Evolutionary conservation across 37 sponge, comb jelly and placozoan genomes (phyloP).

Genomic region (Crambe crambe): DNA sequence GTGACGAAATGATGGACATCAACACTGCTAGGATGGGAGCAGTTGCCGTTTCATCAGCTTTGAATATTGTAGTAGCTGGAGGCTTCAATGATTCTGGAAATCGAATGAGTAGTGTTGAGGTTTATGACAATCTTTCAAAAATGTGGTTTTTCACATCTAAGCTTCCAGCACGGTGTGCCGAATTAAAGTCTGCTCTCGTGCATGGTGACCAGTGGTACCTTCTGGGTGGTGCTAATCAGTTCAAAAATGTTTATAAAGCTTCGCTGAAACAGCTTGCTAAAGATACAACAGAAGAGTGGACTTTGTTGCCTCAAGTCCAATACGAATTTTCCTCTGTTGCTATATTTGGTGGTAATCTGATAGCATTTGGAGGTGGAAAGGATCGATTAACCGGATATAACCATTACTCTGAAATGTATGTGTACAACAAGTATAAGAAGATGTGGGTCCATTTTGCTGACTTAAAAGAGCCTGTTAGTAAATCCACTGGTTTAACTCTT

Average conservation of each 20-base stretch:
- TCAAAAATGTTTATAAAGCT: conserved; percentile 1
- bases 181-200: conserved; percentile 11
- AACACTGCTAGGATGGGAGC: conserved; percentile 23
- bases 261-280: not conserved
- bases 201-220: conserved; percentile 24
- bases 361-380: conserved; percentile 2
- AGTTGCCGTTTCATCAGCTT: not conserved
- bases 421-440: not conserved
- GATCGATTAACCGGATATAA: no score
- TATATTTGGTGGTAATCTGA: not conserved
- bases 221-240: conserved; percentile 30
- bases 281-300: not conserved
- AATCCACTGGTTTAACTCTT: not conserved
- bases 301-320: not conserved
- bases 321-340: not conserved
- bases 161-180: conserved; percentile 1
- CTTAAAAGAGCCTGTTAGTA: not conserved
- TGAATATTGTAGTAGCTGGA: conserved; percentile 29
- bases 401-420: not conserved
- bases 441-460: conserved; percentile 1
- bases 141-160: conserved; percentile 6
- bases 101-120: conserved; percentile 8
- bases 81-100: not conserved
- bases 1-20: not conserved
- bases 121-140: conserved; percentile 1